Evolutionary conservation across 2,888 invertebrate species (phyloP).

Genomic region (Eupelmus urozonus): DNA sequence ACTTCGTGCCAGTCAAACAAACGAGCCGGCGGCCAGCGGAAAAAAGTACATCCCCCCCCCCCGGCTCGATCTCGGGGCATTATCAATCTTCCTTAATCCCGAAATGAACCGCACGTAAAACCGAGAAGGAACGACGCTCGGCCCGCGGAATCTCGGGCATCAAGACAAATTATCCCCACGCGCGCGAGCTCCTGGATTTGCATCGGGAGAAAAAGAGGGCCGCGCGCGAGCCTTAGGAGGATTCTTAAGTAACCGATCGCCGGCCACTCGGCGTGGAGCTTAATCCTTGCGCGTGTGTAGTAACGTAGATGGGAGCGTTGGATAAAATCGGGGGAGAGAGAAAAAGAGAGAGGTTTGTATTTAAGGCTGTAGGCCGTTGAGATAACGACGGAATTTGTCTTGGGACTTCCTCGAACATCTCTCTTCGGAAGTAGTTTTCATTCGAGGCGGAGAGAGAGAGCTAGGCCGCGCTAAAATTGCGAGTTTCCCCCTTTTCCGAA

Average conservation of each 20-base stretch:
- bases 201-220: neutral
- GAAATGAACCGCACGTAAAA: conserved; percentile 9
- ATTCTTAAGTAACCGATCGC: conserved; percentile 20
- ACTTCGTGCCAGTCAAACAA: too few species aligned
- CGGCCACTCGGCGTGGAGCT: neutral
- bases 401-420: neutral
- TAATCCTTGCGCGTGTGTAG: neutral
- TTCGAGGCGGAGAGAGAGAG: neutral
- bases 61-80: neutral
- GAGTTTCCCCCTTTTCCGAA: conserved; percentile 24
- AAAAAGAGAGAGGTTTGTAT: conserved; percentile 3
- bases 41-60: too few species aligned
- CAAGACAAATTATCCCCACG: conserved; percentile 37
- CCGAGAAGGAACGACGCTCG: neutral
- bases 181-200: neutral
- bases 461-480: neutral
- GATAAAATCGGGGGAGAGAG: neutral
- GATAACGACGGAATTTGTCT: conserved; percentile 49
- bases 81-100: conserved; percentile 43
- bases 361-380: conserved; percentile 26
- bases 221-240: neutral
- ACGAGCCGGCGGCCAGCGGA: too few species aligned
- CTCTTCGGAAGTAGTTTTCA: neutral
- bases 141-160: neutral
- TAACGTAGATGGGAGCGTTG: neutral